phyloP scores from a whole-genome alignment of 2,888 invertebrate genomes.

The Drosophila greeni region DNA sequence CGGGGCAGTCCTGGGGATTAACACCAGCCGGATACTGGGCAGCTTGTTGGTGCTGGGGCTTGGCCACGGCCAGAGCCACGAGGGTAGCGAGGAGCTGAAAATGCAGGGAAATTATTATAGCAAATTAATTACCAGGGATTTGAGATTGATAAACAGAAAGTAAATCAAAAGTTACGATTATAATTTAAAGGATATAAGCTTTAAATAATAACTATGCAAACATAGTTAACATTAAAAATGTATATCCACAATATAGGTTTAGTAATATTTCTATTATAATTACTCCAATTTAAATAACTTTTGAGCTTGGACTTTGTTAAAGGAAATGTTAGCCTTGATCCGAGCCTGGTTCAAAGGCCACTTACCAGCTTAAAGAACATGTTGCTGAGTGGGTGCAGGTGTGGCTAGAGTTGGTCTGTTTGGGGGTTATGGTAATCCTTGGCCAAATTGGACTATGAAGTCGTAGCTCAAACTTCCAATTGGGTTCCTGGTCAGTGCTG shows the following conservation, averaged over 20 bases:
- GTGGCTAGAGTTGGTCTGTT: slow-evolving; percentile 7
- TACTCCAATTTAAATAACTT: neutral
- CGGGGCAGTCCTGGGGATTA: slow-evolving; percentile 80
- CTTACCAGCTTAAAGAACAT: slow-evolving; percentile 79
- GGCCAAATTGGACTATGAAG: slow-evolving; percentile 78
- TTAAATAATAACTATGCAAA: neutral
- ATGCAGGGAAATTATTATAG: neutral
- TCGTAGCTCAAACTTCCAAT: slow-evolving; percentile 79
- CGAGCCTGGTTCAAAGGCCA: slow-evolving; percentile 21
- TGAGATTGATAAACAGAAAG: neutral
- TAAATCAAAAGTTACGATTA: neutral
- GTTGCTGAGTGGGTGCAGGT: slow-evolving; percentile 36
- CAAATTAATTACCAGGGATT: neutral
- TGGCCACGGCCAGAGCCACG: slow-evolving; percentile 75
- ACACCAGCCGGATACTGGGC: slow-evolving; percentile 80
- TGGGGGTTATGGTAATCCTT: slow-evolving; percentile 45
- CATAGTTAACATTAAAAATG: neutral
- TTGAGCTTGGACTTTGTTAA: neutral
- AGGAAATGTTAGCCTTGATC: slow-evolving; percentile 6
- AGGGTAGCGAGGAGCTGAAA: slow-evolving; percentile 74
- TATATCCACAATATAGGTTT: neutral
- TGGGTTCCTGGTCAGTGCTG: slow-evolving; percentile 76
- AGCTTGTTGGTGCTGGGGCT: slow-evolving; percentile 78
- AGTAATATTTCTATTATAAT: neutral
- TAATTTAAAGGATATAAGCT: neutral